Evolutionary conservation across 2,888 invertebrate species (phyloP), one percentile per base, ranked within the genome.

Genomic region (Cheilosia vulpina): DNA sequence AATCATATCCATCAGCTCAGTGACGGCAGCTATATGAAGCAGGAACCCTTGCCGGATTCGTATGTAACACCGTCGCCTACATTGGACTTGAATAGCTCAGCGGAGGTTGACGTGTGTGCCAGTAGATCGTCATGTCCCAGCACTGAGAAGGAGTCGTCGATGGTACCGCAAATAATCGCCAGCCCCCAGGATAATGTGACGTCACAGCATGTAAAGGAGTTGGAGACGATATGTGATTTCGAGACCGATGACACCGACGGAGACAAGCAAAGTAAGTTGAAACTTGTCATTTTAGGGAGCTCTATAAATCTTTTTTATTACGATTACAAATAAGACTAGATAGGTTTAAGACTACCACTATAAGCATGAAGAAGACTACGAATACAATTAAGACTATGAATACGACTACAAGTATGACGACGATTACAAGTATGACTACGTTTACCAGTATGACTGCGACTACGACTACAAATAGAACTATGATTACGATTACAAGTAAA

Each of bases 21-120:
- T 65, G 52, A 83, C 50, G 87, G 87, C 57, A 75, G 65, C 60
- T 87, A 60, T 21, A 87, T 90, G 50, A 91, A 90, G 66, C 90
- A 88, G 82, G 91, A 90, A 63, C 89, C 89, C 72, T 88, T 90
- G 76, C 90, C 89, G 76, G 89, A 90, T 57, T 91, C 91, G 1
- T 91, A 91, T 73, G 91, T 91, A 7, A 91, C 91, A 60, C 91
- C 91, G 0, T 91, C 91, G 68, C 91, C 91, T 45, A 91, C 91
- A 4, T 87, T 91, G 83, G 91, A 91, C 75, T 88, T 91, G 52
- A 91, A 91, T 58, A 91, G 91, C 81, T 91, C 91, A 19, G 88
- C 90, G 11, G 91, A 91, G 87, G 91, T 91, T 68, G 91, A 91
- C 57, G 89, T 89, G 1, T 80, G 84, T 27, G 87, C 88, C n/a